These are phyloP conservation scores for Zaprionus obscuricornis DNA, from an alignment of 2,888 invertebrate genomes.

Conservation along the genomic window DNA sequence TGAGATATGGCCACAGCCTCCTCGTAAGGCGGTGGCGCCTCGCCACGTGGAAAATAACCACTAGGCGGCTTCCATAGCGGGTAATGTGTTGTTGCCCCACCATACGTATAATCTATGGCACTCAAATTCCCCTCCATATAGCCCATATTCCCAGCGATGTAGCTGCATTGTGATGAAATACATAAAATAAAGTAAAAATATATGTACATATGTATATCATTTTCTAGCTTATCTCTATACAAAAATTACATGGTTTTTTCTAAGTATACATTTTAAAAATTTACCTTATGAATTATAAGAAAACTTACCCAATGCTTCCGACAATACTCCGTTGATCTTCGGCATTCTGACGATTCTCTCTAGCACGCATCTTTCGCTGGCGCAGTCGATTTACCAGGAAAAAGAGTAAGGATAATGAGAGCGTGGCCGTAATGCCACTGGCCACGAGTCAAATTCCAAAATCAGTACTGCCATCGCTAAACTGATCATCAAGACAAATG, in stretches of 20 bases:
- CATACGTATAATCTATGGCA: conserved; percentile 83
- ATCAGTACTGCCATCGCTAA: conserved; percentile 87
- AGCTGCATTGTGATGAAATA: conserved; percentile 25
- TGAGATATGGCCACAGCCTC: conserved; percentile 91
- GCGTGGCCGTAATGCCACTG: conserved; percentile 92
- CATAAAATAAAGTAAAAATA: too few species aligned
- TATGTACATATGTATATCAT: too few species aligned
- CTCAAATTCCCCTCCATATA: conserved; percentile 89
- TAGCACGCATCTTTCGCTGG: conserved; percentile 90
- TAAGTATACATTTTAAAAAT: too few species aligned
- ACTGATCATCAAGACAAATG: conserved; percentile 92
- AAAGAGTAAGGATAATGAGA: conserved; percentile 91
- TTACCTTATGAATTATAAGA: too few species aligned
- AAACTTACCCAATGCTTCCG: conserved; percentile 89
- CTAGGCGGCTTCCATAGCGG: conserved; percentile 93
- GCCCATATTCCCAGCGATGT: conserved; percentile 88
- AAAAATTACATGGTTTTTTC: too few species aligned
- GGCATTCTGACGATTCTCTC: conserved; percentile 87
- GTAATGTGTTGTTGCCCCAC: conserved; percentile 87
- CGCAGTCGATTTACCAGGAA: conserved; percentile 93
- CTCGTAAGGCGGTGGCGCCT: conserved; percentile 95
- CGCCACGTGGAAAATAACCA: conserved; percentile 92
- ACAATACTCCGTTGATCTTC: conserved; percentile 91
- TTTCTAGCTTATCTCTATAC: too few species aligned
- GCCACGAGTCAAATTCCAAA: conserved; percentile 91